These are phyloP conservation scores for Tretioscincus oriximinensis DNA, from an alignment of 2,113 vertebrate genomes.

Conservation along the genomic window DNA sequence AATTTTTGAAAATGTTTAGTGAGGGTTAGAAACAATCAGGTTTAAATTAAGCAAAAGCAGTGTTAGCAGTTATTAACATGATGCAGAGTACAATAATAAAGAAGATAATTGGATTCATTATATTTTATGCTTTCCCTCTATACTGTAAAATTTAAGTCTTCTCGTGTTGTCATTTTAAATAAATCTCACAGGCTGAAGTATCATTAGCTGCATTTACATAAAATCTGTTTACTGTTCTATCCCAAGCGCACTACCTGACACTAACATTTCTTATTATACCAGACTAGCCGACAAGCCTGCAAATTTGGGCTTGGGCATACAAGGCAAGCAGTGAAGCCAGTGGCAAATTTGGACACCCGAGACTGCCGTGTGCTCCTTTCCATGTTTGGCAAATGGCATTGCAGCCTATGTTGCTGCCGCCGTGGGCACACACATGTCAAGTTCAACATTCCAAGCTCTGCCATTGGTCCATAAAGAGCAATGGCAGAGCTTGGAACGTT, in stretches of 20 bases:
- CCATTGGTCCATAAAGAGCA: too few species aligned
- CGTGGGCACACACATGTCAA: too few species aligned
- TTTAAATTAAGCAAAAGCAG: constrained; percentile 79
- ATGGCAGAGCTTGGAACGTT: too few species aligned
- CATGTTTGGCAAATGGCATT: too few species aligned
- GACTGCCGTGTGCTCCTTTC: too few species aligned
- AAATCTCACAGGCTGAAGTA: constrained; percentile 40
- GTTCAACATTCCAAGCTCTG: too few species aligned
- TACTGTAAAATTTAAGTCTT: constrained; percentile 43
- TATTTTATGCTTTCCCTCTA: constrained; percentile 32
- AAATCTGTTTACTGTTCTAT: constrained; percentile 9
- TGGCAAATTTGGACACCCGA: too few species aligned
- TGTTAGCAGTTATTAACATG: constrained; percentile 73
- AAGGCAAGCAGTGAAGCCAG: too few species aligned
- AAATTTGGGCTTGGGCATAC: too few species aligned
- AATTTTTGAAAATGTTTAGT: constrained; percentile 88
- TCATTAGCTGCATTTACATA: constrained; percentile 17
- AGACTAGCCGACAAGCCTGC: background rate
- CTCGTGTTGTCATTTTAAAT: constrained; percentile 39
- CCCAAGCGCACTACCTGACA: constrained; percentile 7
- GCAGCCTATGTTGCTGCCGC: too few species aligned
- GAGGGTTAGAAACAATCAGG: constrained; percentile 80
- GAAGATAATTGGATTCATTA: constrained; percentile 36
- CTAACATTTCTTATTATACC: constrained; percentile 21
- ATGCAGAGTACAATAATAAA: constrained; percentile 57